A percentile compares a stretch with the other conserved stretches of the same genome.
phyloP scores from a whole-genome alignment of 2,113 vertebrate species.

The Engraulis encrasicolus region DNA sequence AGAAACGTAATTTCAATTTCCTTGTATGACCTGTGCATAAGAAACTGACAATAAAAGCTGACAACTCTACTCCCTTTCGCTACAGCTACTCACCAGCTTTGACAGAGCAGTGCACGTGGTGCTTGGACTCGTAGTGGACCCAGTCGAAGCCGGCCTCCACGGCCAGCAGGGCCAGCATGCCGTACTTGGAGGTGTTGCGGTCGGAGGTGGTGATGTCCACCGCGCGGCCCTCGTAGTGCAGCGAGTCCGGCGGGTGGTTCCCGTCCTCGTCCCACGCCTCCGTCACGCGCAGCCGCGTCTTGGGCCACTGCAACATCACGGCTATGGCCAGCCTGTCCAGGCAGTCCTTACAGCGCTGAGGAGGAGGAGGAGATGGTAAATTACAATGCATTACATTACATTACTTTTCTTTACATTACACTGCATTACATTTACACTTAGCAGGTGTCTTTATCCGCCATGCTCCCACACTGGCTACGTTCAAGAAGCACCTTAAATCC shows the following conservation, averaged over 20 bases:
- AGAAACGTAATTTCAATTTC: too few species aligned
- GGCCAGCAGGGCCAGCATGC: conserved; percentile 91
- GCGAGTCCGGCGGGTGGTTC: conserved; percentile 88
- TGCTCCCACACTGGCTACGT: too few species aligned
- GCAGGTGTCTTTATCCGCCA: too few species aligned
- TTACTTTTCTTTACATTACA: too few species aligned
- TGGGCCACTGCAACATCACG: conserved; percentile 98
- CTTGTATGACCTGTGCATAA: too few species aligned
- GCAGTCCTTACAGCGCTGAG: conserved; percentile 94
- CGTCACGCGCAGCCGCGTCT: conserved; percentile 89
- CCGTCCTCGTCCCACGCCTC: conserved; percentile 98
- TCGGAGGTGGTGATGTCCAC: conserved; percentile 96
- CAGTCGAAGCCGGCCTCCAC: conserved; percentile 98
- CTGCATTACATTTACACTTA: too few species aligned
- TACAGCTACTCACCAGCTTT: conserved; percentile 85
- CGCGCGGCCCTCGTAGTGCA: conserved; percentile 97
- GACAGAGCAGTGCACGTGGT: conserved; percentile 94
- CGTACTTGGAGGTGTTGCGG: conserved; percentile 91
- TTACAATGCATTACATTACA: too few species aligned
- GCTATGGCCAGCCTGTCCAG: conserved; percentile 93
- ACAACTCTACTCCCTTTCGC: not conserved
- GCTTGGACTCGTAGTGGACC: conserved; percentile 97
- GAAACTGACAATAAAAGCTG: too few species aligned
- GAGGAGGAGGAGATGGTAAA: not conserved
- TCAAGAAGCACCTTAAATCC: too few species aligned